Evolutionary conservation across 1,140 invertebrate genomes (phyloP), one percentile per base, ranked within the genome.

Genomic region (Diuraphis noxia): DNA sequence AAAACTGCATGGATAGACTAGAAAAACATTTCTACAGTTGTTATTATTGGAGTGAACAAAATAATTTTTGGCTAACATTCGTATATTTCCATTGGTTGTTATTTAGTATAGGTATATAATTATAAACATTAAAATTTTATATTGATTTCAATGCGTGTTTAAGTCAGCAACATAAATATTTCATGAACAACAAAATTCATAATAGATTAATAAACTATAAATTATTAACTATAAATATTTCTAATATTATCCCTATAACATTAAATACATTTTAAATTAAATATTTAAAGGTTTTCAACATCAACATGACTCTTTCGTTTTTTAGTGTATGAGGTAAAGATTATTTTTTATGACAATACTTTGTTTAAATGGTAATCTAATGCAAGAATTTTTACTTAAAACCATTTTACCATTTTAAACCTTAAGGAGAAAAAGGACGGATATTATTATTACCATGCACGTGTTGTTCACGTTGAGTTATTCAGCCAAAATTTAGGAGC

Each of bases 371-470:
- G 85, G 49, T 86, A 86, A 86, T 86, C 19, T 52, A 38, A 86
- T 52, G 85, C 85, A 86, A 88, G 86, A 63, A 88, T 88, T 88
- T 88, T 88, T 40, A 56, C 49, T 17, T 40, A 63, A 82, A 56
- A 40, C 36, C 36, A 38, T 38, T 88, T 34, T 13, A 40, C 40
- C 38, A 63, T 63, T 56, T 56, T 40, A 25, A 63, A 88, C 86
- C 36, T 40, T 56, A 49, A 38, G 25, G 8, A 63, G 36, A 56
- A 88, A 88, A 88, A 88, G 86, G 52, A 88, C 34, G 86, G 86
- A 88, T 56, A 88, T 63, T 88, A 41, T 88, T 49, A 88, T 40
- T 49, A 86, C 49, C 34, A 21, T n/a, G 38, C 86, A 88, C 86
- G 36, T 88, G 86, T 63, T 56, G 86, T 88, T 56, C 30, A 38